Evolutionary conservation across 1,140 invertebrate species (phyloP).

Genomic region (Heliconius himera): DNA sequence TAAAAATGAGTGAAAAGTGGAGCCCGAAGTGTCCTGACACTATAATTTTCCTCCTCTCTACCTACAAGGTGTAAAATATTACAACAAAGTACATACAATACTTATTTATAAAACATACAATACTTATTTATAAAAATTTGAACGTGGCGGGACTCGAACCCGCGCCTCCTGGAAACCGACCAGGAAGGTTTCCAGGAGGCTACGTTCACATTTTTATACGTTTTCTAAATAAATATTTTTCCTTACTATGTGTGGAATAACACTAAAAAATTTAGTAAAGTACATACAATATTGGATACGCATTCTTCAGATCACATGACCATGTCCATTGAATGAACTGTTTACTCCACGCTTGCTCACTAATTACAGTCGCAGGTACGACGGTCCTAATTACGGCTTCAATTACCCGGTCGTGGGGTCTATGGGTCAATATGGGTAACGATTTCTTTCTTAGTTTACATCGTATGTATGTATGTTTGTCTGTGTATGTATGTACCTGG

Average conservation of each 20-base stretch:
- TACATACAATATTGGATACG: constrained; percentile 1
- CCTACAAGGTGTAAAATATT: too few species aligned
- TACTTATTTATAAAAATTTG: background rate
- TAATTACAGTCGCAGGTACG: constrained; percentile 26
- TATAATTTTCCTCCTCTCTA: too few species aligned
- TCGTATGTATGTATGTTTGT: background rate
- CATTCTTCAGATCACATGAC: background rate
- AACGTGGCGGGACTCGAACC: too few species aligned
- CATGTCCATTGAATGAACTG: background rate
- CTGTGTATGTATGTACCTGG: background rate
- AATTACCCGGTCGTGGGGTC: constrained; percentile 24
- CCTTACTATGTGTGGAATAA: too few species aligned
- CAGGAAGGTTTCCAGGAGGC: too few species aligned
- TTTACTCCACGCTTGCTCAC: constrained; percentile 17
- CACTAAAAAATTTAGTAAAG: background rate
- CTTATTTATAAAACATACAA: background rate
- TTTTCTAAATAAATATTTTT: too few species aligned
- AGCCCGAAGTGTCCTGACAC: too few species aligned
- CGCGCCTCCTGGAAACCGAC: too few species aligned
- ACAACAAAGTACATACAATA: background rate
- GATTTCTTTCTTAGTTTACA: constrained; percentile 9
- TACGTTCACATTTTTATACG: too few species aligned
- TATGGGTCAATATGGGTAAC: constrained; percentile 16
- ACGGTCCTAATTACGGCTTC: constrained; percentile 20
- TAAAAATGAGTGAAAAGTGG: too few species aligned